Conservation (phyloP, 2,888 invertebrate genomes). For the Euplexia lucipara region DNA sequence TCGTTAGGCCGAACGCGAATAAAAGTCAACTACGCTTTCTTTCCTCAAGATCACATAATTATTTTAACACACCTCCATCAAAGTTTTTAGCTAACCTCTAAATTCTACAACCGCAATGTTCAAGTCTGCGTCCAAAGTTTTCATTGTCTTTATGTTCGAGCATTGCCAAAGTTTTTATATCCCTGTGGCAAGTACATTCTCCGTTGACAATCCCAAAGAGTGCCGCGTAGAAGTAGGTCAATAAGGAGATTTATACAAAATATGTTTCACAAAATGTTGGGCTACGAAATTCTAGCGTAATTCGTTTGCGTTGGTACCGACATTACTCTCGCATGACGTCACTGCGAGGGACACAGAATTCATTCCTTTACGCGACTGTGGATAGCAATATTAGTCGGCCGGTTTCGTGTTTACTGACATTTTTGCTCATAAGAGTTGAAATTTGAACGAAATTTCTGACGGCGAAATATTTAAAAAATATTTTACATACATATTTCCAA, state of each 20-base stretch:
- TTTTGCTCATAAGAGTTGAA: conserved; percentile 16
- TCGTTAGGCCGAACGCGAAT: too few species aligned
- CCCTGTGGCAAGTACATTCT: conserved; percentile 4
- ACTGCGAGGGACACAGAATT: conserved; percentile 49
- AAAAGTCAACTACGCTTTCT: too few species aligned
- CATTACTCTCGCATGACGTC: conserved; percentile 57
- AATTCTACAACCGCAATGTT: conserved; percentile 4
- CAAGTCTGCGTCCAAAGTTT: conserved; percentile 27
- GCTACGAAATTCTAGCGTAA: conserved; percentile 49
- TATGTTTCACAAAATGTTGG: conserved; percentile 51
- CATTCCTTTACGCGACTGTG: conserved; percentile 34
- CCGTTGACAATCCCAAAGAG: conserved; percentile 37
- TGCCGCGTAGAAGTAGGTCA: conserved; percentile 47
- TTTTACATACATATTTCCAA: conserved; percentile 28
- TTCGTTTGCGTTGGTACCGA: conserved; percentile 47
- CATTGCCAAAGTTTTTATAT: conserved; percentile 39
- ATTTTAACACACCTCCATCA: too few species aligned
- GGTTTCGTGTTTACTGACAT: conserved; percentile 16
- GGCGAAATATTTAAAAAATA: conserved; percentile 21
- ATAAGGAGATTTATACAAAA: conserved; percentile 52
- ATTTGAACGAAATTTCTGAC: conserved; percentile 10
- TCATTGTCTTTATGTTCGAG: conserved; percentile 26
- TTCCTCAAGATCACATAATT: too few species aligned
- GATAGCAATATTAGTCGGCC: conserved; percentile 27
- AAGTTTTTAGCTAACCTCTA: background rate